Evolutionary conservation across 2,888 invertebrate species (phyloP).

Genomic region (Lacanobia oleracea): DNA sequence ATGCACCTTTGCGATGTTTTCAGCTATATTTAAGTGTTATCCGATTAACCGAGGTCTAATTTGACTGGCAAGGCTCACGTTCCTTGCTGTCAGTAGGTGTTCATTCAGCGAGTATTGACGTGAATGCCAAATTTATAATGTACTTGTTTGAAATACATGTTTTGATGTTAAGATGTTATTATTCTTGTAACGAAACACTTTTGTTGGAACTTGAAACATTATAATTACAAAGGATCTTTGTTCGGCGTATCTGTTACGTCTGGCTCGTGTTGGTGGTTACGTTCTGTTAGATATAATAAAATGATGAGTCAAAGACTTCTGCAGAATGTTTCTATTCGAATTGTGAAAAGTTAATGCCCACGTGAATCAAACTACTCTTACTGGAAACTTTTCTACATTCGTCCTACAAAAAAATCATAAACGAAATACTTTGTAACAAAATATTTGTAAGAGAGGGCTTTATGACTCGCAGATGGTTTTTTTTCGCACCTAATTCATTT

Average conservation of each 20-base stretch:
- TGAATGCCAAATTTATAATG: constrained; percentile 63
- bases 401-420: too few species aligned
- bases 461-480: too few species aligned
- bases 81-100: constrained; percentile 62
- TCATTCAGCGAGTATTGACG: constrained; percentile 56
- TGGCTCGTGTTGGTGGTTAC: constrained; percentile 9
- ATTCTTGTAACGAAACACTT: constrained; percentile 57
- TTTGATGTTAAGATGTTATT: constrained; percentile 49
- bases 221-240: constrained; percentile 59
- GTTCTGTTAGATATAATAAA: constrained; percentile 10
- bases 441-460: too few species aligned
- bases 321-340: neutral
- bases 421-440: too few species aligned
- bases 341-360: neutral
- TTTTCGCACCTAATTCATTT: too few species aligned
- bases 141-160: constrained; percentile 52
- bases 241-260: constrained; percentile 53
- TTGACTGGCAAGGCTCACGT: constrained; percentile 60
- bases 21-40: constrained; percentile 52
- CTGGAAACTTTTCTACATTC: too few species aligned
- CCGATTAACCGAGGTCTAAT: constrained; percentile 58
- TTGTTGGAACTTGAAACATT: constrained; percentile 40
- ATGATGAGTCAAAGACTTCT: neutral
- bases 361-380: too few species aligned
- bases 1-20: constrained; percentile 55